These are phyloP conservation scores for Paramormyrops kingsleyae DNA, from an alignment of 2,113 vertebrate species.

Conservation along the genomic window DNA sequence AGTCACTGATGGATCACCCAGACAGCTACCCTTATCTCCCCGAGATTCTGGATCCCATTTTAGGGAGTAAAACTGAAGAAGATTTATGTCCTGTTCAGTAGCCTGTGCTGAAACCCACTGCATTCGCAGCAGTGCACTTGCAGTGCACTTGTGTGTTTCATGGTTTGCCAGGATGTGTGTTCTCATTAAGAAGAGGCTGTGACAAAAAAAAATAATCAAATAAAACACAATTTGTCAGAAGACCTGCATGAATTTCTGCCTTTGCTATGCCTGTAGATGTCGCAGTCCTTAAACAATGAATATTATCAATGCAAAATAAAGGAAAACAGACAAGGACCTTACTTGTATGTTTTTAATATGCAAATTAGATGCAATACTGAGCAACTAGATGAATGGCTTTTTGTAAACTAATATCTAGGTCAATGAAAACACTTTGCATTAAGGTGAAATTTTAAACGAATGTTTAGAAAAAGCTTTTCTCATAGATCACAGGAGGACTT, in stretches of 20 bases:
- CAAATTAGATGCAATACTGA: background rate
- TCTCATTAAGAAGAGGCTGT: background rate
- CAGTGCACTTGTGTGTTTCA: background rate
- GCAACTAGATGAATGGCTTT: background rate
- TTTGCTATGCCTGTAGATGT: background rate
- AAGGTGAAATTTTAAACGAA: background rate
- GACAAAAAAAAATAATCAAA: background rate
- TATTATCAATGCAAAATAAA: background rate
- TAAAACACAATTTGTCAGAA: background rate
- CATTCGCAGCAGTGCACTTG: background rate
- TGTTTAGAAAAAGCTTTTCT: background rate
- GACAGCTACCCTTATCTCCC: conserved; percentile 31
- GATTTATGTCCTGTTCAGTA: conserved; percentile 24
- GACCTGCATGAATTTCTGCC: background rate
- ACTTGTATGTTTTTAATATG: background rate
- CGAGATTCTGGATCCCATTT: conserved; percentile 31
- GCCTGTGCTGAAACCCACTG: background rate
- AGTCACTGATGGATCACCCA: conserved; percentile 29
- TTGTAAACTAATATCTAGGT: background rate
- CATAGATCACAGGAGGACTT: background rate
- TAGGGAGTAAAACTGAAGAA: conserved; percentile 31
- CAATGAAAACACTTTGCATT: background rate
- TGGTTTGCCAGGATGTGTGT: background rate
- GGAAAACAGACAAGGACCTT: background rate
- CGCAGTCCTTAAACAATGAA: background rate